Conservation (phyloP, 2,888 invertebrate genomes). For the Agelastica alni region DNA sequence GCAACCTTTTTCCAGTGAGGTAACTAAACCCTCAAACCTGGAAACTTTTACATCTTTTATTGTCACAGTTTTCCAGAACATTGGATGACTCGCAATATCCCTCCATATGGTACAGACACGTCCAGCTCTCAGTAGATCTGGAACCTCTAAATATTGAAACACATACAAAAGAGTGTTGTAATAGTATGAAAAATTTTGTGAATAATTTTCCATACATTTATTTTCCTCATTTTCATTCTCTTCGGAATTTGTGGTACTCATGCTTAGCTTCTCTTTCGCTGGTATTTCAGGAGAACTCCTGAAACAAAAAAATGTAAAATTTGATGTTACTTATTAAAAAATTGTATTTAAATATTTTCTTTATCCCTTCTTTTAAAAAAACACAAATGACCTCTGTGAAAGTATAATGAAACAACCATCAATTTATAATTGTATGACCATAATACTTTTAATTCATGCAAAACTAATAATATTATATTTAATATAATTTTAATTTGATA, state of each 20-base stretch:
- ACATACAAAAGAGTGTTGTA: constrained; percentile 65
- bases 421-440: no score
- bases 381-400: no score
- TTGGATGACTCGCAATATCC: constrained; percentile 70
- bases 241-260: constrained; percentile 34
- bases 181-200: constrained; percentile 59
- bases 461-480: no score
- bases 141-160: constrained; percentile 79
- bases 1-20: constrained; percentile 70
- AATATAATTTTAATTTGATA: no score
- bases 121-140: constrained; percentile 76
- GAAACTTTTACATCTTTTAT: constrained; percentile 84
- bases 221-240: constrained; percentile 38
- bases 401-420: no score
- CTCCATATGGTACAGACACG: constrained; percentile 80
- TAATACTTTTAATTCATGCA: no score
- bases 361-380: no score
- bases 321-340: no score
- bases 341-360: no score
- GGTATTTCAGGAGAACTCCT: constrained; percentile 10
- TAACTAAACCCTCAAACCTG: constrained; percentile 77
- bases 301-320: constrained; percentile 21
- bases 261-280: constrained; percentile 32
- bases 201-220: constrained; percentile 53
- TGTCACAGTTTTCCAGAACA: constrained; percentile 77